phyloP scores from a whole-genome alignment of 2,113 vertebrate genomes.

The Cebidichthys violaceus region DNA sequence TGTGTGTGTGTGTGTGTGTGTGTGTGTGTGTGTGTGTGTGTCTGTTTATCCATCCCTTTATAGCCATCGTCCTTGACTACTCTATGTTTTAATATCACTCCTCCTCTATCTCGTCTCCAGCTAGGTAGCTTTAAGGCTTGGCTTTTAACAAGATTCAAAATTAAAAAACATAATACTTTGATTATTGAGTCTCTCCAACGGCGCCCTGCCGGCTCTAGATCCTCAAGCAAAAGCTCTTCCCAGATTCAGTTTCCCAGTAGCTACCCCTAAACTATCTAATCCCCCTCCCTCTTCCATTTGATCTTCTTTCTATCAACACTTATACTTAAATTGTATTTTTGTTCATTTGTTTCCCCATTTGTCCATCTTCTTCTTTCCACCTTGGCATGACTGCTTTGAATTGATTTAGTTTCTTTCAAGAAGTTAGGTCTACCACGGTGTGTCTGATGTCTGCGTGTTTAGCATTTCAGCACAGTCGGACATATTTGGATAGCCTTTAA shows the following conservation, averaged over 20 bases:
- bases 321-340: neutral
- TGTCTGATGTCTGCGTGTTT: conserved; percentile 8
- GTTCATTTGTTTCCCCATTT: neutral
- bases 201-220: neutral
- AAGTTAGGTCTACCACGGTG: neutral
- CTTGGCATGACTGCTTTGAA: neutral
- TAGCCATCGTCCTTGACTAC: neutral
- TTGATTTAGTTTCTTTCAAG: conserved; percentile 4
- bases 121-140: neutral
- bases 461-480: conserved; percentile 19
- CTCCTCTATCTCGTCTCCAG: neutral
- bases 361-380: conserved; percentile 6
- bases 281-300: neutral
- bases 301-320: neutral
- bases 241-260: neutral
- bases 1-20: neutral
- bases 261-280: neutral
- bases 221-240: neutral
- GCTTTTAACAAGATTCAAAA: conserved; percentile 13
- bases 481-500: conserved; percentile 38
- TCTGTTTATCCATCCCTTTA: neutral
- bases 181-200: neutral
- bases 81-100: neutral
- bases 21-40: neutral
- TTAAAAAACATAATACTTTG: neutral